Evolutionary conservation across 2,888 invertebrate species (phyloP).

Genomic region (Habroteleia sp.): DNA sequence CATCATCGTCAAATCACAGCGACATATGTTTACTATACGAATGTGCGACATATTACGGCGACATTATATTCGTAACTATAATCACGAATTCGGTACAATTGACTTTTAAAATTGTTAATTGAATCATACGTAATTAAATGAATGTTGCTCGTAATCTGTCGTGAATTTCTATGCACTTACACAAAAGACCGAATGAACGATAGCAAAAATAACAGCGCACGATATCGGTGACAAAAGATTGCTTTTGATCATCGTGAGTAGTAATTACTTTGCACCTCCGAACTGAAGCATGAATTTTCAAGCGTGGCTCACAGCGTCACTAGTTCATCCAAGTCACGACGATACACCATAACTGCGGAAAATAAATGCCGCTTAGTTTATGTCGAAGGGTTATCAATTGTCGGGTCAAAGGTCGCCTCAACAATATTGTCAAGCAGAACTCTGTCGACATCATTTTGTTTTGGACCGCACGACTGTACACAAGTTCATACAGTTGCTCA

Average conservation of each 20-base stretch:
- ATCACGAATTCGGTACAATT: not conserved
- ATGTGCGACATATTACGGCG: slow-evolving; percentile 17
- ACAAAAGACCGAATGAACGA: slow-evolving; percentile 2
- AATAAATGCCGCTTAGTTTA: slow-evolving; percentile 29
- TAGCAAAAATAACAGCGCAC: no score
- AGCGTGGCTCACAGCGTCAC: slow-evolving; percentile 1
- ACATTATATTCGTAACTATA: slow-evolving; percentile 14
- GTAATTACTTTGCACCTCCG: slow-evolving; percentile 29
- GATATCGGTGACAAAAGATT: no score
- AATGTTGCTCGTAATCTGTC: no score
- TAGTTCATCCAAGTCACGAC: slow-evolving; percentile 17
- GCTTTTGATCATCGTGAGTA: no score
- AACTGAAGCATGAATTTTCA: slow-evolving; percentile 14
- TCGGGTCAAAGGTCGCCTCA: slow-evolving; percentile 46
- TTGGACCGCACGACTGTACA: slow-evolving; percentile 4
- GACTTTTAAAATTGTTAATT: no score
- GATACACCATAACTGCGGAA: slow-evolving; percentile 40
- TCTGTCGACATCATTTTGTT: slow-evolving; percentile 48
- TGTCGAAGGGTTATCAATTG: slow-evolving; percentile 46
- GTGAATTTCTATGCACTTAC: slow-evolving; percentile 26
- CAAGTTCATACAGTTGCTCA: no score
- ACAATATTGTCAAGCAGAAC: slow-evolving; percentile 25
- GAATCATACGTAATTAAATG: no score
- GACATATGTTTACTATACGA: slow-evolving; percentile 39
- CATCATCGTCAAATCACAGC: slow-evolving; percentile 39